Base-by-base conservation (phyloP, 2,113 vertebrate species). In the Ornithorhynchus anatinus region DNA sequence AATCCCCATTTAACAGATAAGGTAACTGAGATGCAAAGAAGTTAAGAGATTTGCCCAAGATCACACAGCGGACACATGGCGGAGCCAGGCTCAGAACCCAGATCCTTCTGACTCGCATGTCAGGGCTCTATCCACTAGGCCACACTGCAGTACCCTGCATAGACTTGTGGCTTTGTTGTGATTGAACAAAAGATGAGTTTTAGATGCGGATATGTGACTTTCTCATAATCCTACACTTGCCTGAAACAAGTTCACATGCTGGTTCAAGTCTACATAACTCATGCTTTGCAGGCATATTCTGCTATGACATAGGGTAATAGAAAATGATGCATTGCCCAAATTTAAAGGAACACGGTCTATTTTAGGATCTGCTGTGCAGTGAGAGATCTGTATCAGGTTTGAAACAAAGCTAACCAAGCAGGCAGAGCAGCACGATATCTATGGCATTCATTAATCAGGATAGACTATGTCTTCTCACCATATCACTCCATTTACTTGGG, bases 321-420 rank as follows among this genome's bases (percentile, higher is more conserved):
- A 92, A 92, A 89, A 90, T 93, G 93, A 94, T 93, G 43, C 85
- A 93, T 93, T 91, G 90, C 89, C 79, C 92, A 89, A 93, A 91
- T 94, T 93, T 93, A 91, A 92, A 93, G 91, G 80, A 92, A 93
- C 89, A 92, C 1, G 15, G 82, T 83, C 90, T 91, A 84, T 92
- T 94, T 92, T 86, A 84, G 90, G 81, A 90, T 91, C 54, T 68
- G 76, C 89, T 39, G 16, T 88, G 89, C 84, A 78, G 86, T 69
- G 73, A 89, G 84, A 92, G 91, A 93, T 93, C 89, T 91, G 86
- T 93, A 93, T 93, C 91, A 86, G 74, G 89, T 91, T 89, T 91
- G 84, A 93, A 91, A 91, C 88, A 94, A 88, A 93, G 86, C 90
- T 92, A 93, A 88, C 92, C 91, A 92, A 91, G 91, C 92, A 93